phyloP scores from a whole-genome alignment of 2,113 vertebrate species.

The Malurus elegans region DNA sequence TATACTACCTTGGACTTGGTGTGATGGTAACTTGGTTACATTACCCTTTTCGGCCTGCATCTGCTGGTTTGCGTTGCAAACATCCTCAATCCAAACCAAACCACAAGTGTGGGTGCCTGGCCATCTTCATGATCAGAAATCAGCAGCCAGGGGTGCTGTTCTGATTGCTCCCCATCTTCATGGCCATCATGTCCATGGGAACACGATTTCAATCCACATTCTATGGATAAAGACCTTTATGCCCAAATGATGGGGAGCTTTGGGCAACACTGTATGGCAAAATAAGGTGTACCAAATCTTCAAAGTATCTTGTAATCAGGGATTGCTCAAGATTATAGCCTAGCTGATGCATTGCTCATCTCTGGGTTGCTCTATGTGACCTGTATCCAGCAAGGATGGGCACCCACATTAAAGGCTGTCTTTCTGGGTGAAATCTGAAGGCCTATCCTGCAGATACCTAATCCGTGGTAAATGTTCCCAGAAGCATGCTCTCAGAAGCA shows the following conservation, averaged over 20 bases:
- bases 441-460: background rate
- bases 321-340: background rate
- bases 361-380: background rate
- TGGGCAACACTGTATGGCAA: background rate
- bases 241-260: background rate
- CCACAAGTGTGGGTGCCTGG: background rate
- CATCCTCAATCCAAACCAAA: background rate
- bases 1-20: background rate
- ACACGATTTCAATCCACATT: background rate
- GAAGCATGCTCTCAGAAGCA: rapidly evolving
- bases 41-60: background rate
- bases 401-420: background rate
- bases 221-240: background rate
- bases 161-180: background rate
- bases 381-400: background rate
- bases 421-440: background rate
- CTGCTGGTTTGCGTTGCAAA: background rate
- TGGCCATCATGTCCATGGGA: background rate
- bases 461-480: background rate
- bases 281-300: background rate
- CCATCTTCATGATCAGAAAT: background rate
- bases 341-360: background rate
- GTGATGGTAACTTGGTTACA: rapidly evolving
- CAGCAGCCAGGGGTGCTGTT: background rate
- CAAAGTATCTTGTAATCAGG: background rate